These are phyloP conservation scores for Hydropsyche tenuis DNA, from an alignment of 1,140 invertebrate genomes.

Conservation along the genomic window DNA sequence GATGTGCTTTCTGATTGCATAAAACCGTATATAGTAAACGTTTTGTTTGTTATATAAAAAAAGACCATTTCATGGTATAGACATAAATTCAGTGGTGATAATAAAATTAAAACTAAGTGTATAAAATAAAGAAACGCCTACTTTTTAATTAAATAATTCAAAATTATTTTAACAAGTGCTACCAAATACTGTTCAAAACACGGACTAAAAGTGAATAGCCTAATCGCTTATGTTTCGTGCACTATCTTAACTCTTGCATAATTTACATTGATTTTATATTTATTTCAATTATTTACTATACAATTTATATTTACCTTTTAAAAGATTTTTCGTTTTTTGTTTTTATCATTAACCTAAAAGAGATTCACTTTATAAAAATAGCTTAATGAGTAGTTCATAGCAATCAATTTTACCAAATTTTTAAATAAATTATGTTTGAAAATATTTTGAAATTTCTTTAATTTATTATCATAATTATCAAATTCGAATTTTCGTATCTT, in stretches of 20 bases:
- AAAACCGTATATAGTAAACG: not conserved
- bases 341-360: no score
- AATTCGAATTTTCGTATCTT: no score
- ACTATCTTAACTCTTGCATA: not conserved
- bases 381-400: no score
- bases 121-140: slow-evolving; percentile 6
- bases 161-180: not conserved
- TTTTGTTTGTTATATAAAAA: not conserved
- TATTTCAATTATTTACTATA: not conserved
- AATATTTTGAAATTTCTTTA: no score
- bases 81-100: slow-evolving; percentile 15
- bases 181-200: slow-evolving; percentile 15
- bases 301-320: not conserved
- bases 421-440: no score
- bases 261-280: not conserved
- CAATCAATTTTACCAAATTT: no score
- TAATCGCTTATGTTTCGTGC: not conserved
- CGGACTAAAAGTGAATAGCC: not conserved
- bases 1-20: not conserved
- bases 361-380: no score
- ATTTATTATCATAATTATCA: no score
- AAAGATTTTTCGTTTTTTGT: not conserved
- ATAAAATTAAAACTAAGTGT: slow-evolving; percentile 17
- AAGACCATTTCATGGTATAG: slow-evolving; percentile 8
- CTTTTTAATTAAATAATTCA: not conserved